These are phyloP conservation scores for Nemotelus pantherinus DNA, from an alignment of 2,888 invertebrate species.

Conservation along the genomic window DNA sequence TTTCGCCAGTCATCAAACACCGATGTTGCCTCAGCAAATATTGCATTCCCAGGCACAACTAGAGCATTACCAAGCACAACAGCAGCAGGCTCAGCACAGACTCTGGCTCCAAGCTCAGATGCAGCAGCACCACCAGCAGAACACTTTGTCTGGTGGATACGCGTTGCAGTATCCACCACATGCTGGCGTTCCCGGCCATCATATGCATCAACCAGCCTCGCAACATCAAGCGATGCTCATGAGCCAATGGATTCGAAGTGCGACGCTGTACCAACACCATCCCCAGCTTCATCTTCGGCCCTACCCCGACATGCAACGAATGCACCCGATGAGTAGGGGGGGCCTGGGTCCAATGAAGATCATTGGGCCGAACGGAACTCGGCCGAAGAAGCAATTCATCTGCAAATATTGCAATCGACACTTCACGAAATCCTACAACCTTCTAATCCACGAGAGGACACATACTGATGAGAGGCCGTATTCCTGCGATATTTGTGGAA, in stretches of 20 bases:
- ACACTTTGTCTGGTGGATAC: constrained; percentile 47
- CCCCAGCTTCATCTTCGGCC: constrained; percentile 59
- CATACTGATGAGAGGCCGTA: constrained; percentile 97
- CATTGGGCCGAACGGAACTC: constrained; percentile 68
- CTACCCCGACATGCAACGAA: constrained; percentile 68
- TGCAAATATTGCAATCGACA: constrained; percentile 97
- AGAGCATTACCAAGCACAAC: constrained; percentile 63
- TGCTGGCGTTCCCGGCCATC: constrained; percentile 66
- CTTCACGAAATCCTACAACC: constrained; percentile 97
- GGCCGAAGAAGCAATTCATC: constrained; percentile 89
- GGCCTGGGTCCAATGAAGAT: constrained; percentile 69
- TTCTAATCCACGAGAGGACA: constrained; percentile 95
- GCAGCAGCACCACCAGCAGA: constrained; percentile 58
- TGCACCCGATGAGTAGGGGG: constrained; percentile 66
- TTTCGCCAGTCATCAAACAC: constrained; percentile 34
- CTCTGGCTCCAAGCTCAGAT: constrained; percentile 55
- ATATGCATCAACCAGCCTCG: constrained; percentile 64
- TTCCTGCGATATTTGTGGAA: constrained; percentile 95
- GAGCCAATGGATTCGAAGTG: constrained; percentile 79
- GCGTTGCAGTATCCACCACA: constrained; percentile 53
- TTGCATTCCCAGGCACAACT: constrained; percentile 67
- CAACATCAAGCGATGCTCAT: constrained; percentile 70
- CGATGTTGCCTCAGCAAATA: constrained; percentile 65
- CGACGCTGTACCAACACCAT: constrained; percentile 73
- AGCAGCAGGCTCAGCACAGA: constrained; percentile 53